Evolutionary conservation across 2,113 vertebrate genomes (phyloP), one percentile per base, ranked within the genome.

Genomic region (Dipodomys spectabilis): DNA sequence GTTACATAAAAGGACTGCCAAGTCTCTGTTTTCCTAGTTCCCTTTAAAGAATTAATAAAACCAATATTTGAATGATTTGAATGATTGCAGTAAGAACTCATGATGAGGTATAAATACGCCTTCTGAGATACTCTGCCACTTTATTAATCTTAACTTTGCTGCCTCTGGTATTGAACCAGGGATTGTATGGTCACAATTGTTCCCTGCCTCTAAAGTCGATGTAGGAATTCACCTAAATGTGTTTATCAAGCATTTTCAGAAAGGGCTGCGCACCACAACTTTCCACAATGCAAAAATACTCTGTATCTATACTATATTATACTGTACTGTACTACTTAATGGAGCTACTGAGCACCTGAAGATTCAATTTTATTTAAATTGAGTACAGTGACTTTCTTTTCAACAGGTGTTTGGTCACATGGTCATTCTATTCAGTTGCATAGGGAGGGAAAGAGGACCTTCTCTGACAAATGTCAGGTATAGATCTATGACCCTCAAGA

Each of bases 91-190:
- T 10, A 32, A 88, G 57, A 75, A 93, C 3, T 72, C 93, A 86
- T 74, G 18, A 74, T 77, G 83, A 84, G 39, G 67, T 95, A 20
- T 93, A 83, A 97, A 79, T 92, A 80, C 10, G 72, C 8, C 27
- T 80, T 96, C 9, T 0, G 22, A 94, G 80, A 88, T n/a, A 19
- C 53, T n/a, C n/a, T 5, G 23, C 62, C 90, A 78, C 82, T 92
- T 27, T 87, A 97, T n/a, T 60, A 74, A 94, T 87, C 96, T n/a
- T 60, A 74, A 94, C 39, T 94, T 91, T 60, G 4, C 71, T 94
- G 30, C n/a, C 94, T 85, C 74, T 95, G 77, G 23, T 93, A 92
- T 28, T 83, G 90, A 96, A 68, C 64, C n/a, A 84, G 84, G 19
- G 85, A 90, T 69, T 92, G 44, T 92, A 18, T 15, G 13, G 22